These are phyloP conservation scores for Hiodon tergisus DNA, from an alignment of 2,113 vertebrate species.

Conservation along the genomic window DNA sequence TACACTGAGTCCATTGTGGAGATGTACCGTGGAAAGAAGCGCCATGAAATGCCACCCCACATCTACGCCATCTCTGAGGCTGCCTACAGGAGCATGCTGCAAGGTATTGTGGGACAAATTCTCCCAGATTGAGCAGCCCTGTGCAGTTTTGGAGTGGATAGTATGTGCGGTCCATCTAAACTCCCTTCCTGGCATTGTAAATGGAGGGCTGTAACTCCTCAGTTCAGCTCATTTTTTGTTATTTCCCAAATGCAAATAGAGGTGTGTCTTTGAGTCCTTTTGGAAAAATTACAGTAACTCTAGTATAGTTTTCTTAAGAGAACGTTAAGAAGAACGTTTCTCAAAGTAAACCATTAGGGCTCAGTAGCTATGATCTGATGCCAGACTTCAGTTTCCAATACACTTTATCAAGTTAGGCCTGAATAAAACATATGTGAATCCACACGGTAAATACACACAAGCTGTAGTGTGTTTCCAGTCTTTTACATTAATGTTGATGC, in stretches of 20 bases:
- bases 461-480: too few relatives aligned
- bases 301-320: not conserved
- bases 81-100: slow-evolving; percentile 87
- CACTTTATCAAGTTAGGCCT: too few relatives aligned
- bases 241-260: not conserved
- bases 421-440: too few relatives aligned
- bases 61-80: slow-evolving; percentile 87
- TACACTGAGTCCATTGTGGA: slow-evolving; percentile 88
- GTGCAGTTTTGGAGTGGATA: not conserved
- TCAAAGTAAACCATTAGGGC: too few relatives aligned
- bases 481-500: not conserved
- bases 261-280: not conserved
- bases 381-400: too few relatives aligned
- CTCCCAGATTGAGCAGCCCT: not conserved
- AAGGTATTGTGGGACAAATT: slow-evolving; percentile 61
- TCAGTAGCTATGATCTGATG: too few relatives aligned
- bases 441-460: too few relatives aligned
- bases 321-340: not conserved
- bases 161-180: too few relatives aligned
- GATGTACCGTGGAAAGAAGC: slow-evolving; percentile 88
- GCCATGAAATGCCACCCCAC: slow-evolving; percentile 86
- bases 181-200: not conserved
- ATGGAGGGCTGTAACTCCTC: not conserved
- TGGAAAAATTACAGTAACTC: not conserved
- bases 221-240: not conserved